Conservation (phyloP, 1,140 invertebrate species). For the Aporrectodea caliginosa region DNA sequence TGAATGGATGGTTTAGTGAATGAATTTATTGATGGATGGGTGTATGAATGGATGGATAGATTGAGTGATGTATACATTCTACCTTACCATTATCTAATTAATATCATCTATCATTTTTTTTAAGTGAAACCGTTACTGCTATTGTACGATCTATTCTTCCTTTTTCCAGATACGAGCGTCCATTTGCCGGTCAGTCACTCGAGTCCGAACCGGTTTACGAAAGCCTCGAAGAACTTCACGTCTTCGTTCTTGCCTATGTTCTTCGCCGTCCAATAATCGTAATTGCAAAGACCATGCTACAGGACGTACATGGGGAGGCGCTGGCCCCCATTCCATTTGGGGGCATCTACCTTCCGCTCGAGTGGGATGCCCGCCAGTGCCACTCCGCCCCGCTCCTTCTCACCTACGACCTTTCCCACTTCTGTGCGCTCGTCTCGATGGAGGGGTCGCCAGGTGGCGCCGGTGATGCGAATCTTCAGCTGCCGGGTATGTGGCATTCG, state of each 20-base stretch:
- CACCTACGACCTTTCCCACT: conserved; percentile 85
- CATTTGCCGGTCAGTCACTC: neutral
- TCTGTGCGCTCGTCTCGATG: conserved; percentile 75
- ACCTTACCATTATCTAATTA: neutral
- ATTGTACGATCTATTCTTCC: neutral
- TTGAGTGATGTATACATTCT: neutral
- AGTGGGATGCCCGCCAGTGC: conserved; percentile 66
- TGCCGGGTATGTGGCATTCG: neutral
- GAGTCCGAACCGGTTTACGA: conserved; percentile 62
- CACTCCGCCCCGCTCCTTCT: conserved; percentile 61
- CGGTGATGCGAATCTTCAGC: neutral
- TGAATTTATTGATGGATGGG: neutral
- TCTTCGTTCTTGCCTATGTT: conserved; percentile 81
- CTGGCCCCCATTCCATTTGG: conserved; percentile 86
- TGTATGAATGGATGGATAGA: neutral
- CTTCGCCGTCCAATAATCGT: conserved; percentile 79
- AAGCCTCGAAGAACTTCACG: conserved; percentile 80
- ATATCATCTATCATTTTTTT: neutral
- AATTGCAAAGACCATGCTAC: conserved; percentile 78
- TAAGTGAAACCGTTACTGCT: neutral
- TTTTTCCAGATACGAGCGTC: neutral
- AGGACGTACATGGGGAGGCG: conserved; percentile 66
- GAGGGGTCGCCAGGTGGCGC: conserved; percentile 23
- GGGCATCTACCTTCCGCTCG: conserved; percentile 80
- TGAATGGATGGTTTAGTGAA: too few species aligned